phyloP scores from a whole-genome alignment of 2,888 invertebrate genomes.

The Phrixothrix hirtus region DNA sequence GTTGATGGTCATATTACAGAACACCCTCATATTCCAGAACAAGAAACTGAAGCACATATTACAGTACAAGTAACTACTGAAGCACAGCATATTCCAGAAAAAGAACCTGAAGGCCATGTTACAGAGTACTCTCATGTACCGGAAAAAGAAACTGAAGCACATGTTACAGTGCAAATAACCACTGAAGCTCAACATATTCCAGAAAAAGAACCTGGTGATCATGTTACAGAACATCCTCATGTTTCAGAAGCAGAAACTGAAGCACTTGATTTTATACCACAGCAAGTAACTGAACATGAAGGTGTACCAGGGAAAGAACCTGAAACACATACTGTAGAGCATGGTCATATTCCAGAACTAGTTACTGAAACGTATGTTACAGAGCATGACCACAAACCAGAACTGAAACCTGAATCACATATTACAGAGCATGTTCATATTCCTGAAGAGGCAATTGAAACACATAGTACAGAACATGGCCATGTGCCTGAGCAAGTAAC shows the following conservation, averaged over 20 bases:
- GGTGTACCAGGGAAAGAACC: background rate
- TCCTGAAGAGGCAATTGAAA: too few relatives aligned
- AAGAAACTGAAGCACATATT: background rate
- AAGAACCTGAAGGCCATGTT: background rate
- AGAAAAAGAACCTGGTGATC: background rate
- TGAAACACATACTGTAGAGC: background rate
- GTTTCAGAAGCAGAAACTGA: background rate
- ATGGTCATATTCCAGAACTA: too few relatives aligned
- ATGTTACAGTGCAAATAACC: background rate
- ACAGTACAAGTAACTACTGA: background rate
- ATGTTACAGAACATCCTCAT: background rate
- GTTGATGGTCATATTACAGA: background rate
- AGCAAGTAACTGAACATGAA: background rate
- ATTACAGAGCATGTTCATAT: background rate
- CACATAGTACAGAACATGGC: background rate
- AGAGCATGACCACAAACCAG: background rate
- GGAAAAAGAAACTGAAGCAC: background rate
- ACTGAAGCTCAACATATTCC: background rate
- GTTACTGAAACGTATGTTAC: too few relatives aligned
- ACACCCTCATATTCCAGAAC: background rate
- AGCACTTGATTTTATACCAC: background rate
- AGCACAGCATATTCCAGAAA: background rate
- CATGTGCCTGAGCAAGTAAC: too few relatives aligned
- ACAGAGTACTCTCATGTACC: too few relatives aligned
- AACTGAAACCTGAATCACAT: too few relatives aligned